Conservation (phyloP, 1,140 invertebrate species). For the Propsilocerus akamusi region DNA sequence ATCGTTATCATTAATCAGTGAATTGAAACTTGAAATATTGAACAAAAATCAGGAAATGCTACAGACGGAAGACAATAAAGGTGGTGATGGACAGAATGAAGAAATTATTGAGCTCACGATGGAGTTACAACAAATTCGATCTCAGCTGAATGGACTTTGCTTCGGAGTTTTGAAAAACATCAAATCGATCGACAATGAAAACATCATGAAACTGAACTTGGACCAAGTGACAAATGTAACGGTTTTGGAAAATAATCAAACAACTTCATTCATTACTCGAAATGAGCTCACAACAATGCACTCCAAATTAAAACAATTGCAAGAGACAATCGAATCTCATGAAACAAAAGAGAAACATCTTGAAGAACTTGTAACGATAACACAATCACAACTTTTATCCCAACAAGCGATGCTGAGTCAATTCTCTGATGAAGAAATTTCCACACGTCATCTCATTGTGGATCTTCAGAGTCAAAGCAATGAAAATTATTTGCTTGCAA, state of each 20-base stretch:
- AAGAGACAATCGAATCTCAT: conserved; percentile 13
- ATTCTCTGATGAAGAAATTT: conserved; percentile 22
- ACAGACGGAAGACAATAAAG: background rate
- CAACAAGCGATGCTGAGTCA: conserved; percentile 20
- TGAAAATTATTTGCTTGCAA: conserved; percentile 20
- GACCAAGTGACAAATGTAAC: background rate
- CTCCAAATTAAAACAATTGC: conserved; percentile 10
- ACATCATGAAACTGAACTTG: background rate
- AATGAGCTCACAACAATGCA: conserved; percentile 15
- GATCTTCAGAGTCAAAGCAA: conserved; percentile 19
- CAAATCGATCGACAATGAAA: background rate
- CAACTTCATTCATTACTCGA: conserved; percentile 11
- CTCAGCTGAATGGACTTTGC: background rate
- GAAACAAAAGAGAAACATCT: conserved; percentile 23
- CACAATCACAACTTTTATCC: conserved; percentile 18
- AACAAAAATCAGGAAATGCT: background rate
- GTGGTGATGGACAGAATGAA: background rate
- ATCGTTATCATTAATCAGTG: background rate
- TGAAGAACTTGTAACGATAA: conserved; percentile 21
- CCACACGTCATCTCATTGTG: conserved; percentile 19
- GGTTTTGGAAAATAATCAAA: background rate
- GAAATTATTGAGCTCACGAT: background rate
- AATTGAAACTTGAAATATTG: background rate
- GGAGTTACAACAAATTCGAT: background rate
- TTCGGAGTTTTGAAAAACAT: background rate